Conservation (phyloP, 1,140 invertebrate genomes). For the Euglossa dilemma region DNA sequence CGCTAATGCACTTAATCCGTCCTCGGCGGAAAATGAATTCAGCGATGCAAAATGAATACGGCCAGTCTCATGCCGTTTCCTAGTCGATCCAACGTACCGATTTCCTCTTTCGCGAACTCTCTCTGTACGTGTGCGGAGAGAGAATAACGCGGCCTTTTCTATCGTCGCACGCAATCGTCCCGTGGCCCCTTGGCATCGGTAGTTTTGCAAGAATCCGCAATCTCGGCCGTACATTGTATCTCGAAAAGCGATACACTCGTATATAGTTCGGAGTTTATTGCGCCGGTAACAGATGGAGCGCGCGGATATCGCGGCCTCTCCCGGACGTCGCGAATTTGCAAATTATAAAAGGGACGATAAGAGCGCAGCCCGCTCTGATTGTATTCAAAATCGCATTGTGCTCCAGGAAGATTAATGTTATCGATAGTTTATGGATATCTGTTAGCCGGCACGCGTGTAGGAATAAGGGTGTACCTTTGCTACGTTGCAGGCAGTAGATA, state of each 20-base stretch:
- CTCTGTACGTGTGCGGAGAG: no score
- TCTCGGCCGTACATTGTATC: conserved; percentile 9
- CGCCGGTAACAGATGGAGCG: conserved; percentile 3
- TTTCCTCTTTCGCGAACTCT: conserved; percentile 3
- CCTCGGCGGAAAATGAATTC: conserved; percentile 25
- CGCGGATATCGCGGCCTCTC: background rate
- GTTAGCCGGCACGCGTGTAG: background rate
- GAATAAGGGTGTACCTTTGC: no score
- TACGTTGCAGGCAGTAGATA: conserved; percentile 13
- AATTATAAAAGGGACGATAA: conserved; percentile 27
- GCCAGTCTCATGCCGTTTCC: background rate
- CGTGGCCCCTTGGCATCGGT: background rate
- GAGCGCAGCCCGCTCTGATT: background rate
- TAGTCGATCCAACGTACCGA: conserved; percentile 10
- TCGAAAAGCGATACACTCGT: background rate
- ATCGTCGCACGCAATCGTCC: background rate
- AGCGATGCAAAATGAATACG: background rate
- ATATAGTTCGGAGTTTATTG: conserved; percentile 24
- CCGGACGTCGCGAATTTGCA: conserved; percentile 17
- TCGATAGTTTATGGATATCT: conserved; percentile 32
- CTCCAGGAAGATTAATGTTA: conserved; percentile 19
- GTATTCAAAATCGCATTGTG: conserved; percentile 28
- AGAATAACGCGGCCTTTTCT: background rate
- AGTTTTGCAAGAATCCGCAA: conserved; percentile 34
- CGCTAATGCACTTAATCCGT: conserved; percentile 33